Evolutionary conservation across 2,888 invertebrate species (phyloP).

Genomic region (Acrocyrtus sp.): DNA sequence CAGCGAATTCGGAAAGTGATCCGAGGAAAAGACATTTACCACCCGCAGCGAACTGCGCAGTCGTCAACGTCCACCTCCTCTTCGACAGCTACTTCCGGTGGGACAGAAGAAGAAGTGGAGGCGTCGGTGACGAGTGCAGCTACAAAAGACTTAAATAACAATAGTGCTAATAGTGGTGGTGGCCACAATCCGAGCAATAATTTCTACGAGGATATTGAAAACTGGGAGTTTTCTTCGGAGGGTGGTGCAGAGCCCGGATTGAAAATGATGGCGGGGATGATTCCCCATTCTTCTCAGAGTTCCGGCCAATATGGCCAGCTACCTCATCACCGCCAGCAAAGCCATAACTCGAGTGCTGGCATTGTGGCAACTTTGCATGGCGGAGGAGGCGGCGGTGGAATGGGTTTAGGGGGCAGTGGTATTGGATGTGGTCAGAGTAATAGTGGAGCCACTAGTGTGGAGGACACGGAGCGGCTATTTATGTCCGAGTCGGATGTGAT

Average conservation of each 20-base stretch:
- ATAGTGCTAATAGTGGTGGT: constrained; percentile 21
- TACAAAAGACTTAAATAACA: constrained; percentile 13
- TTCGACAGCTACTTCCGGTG: background rate
- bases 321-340: constrained; percentile 3
- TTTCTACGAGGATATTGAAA: constrained; percentile 42
- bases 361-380: constrained; percentile 37
- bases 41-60: background rate
- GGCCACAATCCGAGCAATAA: constrained; percentile 17
- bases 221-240: constrained; percentile 23
- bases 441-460: constrained; percentile 18
- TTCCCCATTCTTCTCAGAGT: constrained; percentile 24
- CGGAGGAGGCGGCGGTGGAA: background rate
- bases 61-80: constrained; percentile 2
- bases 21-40: constrained; percentile 39
- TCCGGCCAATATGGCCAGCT: constrained; percentile 21
- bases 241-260: background rate
- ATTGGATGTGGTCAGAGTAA: constrained; percentile 6
- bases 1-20: constrained; percentile 44
- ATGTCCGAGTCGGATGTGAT: constrained; percentile 91
- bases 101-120: background rate
- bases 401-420: constrained; percentile 5
- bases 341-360: constrained; percentile 22
- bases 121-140: background rate
- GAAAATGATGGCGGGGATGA: constrained; percentile 46
- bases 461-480: constrained; percentile 56